Evolutionary conservation across 2,113 vertebrate genomes (phyloP), one percentile per base, ranked within the genome.

Genomic region (Chinchilla lanigera): DNA sequence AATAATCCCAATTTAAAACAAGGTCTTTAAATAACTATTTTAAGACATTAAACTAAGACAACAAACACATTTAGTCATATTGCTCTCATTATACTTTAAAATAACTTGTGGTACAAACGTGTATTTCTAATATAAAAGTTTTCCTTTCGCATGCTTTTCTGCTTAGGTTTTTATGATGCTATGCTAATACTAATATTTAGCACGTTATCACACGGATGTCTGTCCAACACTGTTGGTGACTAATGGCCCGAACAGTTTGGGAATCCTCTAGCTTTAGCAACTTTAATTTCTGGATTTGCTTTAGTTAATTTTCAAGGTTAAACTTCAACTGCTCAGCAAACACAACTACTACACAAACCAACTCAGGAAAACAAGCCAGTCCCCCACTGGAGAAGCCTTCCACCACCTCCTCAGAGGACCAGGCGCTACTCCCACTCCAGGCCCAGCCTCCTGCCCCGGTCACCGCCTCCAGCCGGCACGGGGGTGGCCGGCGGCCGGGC

Each of bases 391-490:
- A 4, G 13, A 56, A 41, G 86, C 8, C 56, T 26, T 35, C 24
- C 9, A 26, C 56, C 9, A 1, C 10, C 78, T 13, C 19, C 61
- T 54, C 77, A 0, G 3, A 26, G 35, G 3, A 44, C 44, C 0
- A 5, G 35, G 30, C 11, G 0, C n/a, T 0, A 24, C 38, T n/a
- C 13, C 19, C 11, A 30, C 33, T 41, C 14, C 44, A 10, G 0
- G 1, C 6, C 50, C 67, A 17, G 38, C 86, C n/a, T 19, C 33
- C 50, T 0, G 44, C 60, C 0, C 44, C 47, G 54, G 52, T 7
- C n/a, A 8, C 58, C 38, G 63, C 19, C 19, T 44, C 4, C 41
- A 0, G 30, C n/a, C 7, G 0, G 38, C 26, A 11, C 47, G 1
- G 13, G 47, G 28, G 63, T 4, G 7, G 47, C 19, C 10, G 1